A percentile compares a stretch with the other conserved stretches of the same genome.
Evolutionary conservation across 1,140 invertebrate genomes (phyloP).

Genomic region (Aphaenogaster ashmeadi): DNA sequence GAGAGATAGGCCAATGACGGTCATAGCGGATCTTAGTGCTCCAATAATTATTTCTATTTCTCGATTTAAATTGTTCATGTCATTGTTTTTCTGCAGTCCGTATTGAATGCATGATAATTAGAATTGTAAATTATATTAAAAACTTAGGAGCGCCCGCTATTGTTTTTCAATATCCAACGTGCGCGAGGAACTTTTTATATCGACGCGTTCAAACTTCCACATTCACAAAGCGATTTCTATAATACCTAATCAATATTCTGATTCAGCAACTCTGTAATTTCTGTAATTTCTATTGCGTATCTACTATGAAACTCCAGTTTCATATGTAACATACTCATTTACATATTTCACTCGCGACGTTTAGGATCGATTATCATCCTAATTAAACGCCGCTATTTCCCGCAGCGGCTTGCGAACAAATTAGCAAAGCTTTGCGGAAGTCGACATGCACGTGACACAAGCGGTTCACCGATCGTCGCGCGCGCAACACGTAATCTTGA

Average conservation of each 20-base stretch:
- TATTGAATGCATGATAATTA: background rate
- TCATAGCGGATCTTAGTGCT: too few species aligned
- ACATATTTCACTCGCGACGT: slow-evolving; percentile 10
- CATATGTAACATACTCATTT: background rate
- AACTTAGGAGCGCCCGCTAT: background rate
- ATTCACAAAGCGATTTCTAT: background rate
- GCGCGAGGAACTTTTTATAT: background rate
- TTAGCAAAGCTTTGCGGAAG: slow-evolving; percentile 8
- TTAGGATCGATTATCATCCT: background rate
- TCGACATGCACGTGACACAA: slow-evolving; percentile 43
- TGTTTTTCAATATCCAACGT: background rate
- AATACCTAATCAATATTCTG: background rate
- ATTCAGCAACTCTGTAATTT: slow-evolving; percentile 26
- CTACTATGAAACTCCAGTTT: background rate
- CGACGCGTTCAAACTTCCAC: background rate
- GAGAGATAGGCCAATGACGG: too few species aligned
- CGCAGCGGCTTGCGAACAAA: background rate
- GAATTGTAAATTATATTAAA: background rate
- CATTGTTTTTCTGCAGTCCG: background rate
- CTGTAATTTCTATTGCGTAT: slow-evolving; percentile 10
- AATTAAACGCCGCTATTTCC: slow-evolving; percentile 9
- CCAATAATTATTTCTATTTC: too few species aligned
- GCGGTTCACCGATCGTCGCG: slow-evolving; percentile 16
- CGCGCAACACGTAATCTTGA: slow-evolving; percentile 33
- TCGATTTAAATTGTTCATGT: background rate